Base-by-base conservation (phyloP, 2,113 vertebrate species). In the Rhadina sibilatrix region DNA sequence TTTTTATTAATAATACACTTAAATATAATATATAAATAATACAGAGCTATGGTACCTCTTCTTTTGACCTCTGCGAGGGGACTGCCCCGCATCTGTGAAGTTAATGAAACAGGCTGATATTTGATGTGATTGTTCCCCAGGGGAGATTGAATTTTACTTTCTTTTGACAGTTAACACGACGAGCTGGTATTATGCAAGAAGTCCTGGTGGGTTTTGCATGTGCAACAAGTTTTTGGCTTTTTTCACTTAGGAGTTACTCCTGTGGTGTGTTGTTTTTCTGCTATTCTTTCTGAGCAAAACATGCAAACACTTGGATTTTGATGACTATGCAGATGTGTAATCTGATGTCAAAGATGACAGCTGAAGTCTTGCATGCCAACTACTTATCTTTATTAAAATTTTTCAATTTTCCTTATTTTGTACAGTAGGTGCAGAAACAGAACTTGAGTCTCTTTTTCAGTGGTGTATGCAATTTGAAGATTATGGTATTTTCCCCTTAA, bases 261-360 rank as follows among this genome's bases (percentile, higher is more conserved):
- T 46, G 11, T 69, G 33, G 18, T 38, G 11, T 30, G 11, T 31
- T 57, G 15, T n/a, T 76, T 24, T 72, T 27, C 49, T 69, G 72
- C 59, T 59, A 1, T 18, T 42, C 40, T 89, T 74, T 31, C 38
- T 57, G 61, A 64, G 35, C 15, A n/a, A 82, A 91, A 20, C 5
- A 1, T 25, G 57, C 11, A 47, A 37, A 47, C 0, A 1, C 50
- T 38, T 56, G 38, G 6, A 13, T 69, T 64, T 60, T 59, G 65
- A 21, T 61, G 63, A 10, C 27, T 61, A 0, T 37, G 52, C 5
- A 9, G n/a, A 12, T 56, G 56, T 72, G 20, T 61, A 27, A 44
- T 44, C 65, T 63, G 15, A 33, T 33, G 5, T 38, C 13, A 18
- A 17, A 77, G 35, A 27, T 0, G 3, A 7, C 0, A 7, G 0